Evolutionary conservation across 2,888 invertebrate species (phyloP).

Genomic region (Tinea pellionella): DNA sequence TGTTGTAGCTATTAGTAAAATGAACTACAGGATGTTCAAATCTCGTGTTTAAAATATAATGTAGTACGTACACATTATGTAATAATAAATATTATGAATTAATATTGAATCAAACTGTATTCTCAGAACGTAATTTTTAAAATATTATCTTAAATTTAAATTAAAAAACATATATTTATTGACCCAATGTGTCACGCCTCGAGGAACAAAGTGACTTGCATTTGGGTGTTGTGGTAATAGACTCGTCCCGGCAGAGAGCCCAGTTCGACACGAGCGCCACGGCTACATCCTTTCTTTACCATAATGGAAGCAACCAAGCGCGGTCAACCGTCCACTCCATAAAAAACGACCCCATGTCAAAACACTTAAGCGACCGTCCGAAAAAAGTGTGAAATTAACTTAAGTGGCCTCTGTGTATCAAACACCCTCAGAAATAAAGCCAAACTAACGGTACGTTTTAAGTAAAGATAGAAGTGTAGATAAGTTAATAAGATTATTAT

Average conservation of each 20-base stretch:
- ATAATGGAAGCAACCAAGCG: slow-evolving; percentile 29
- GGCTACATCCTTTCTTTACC: slow-evolving; percentile 29
- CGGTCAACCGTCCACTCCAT: slow-evolving; percentile 26
- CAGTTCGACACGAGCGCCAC: neutral
- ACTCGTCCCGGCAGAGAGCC: slow-evolving; percentile 1
- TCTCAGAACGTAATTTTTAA: neutral
- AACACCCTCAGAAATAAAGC: slow-evolving; percentile 30
- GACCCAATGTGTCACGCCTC: slow-evolving; percentile 3
- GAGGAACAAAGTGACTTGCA: neutral
- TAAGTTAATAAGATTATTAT: slow-evolving; percentile 69
- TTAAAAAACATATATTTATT: neutral
- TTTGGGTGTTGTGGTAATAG: slow-evolving; percentile 7
- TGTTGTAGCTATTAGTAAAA: neutral
- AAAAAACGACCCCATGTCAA: slow-evolving; percentile 32
- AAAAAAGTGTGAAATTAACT: slow-evolving; percentile 64
- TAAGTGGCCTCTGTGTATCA: slow-evolving; percentile 55
- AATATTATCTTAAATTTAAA: too few relatives aligned
- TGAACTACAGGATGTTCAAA: neutral
- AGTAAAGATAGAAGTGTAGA: slow-evolving; percentile 65
- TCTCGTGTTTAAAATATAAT: too few relatives aligned
- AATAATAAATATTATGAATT: too few relatives aligned
- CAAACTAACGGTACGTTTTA: slow-evolving; percentile 62
- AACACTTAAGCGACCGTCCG: slow-evolving; percentile 45
- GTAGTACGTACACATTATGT: too few relatives aligned
- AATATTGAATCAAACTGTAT: neutral